Evolutionary conservation across 2,113 vertebrate genomes (phyloP).

Genomic region (Boulengeromyrus knoepffleri): DNA sequence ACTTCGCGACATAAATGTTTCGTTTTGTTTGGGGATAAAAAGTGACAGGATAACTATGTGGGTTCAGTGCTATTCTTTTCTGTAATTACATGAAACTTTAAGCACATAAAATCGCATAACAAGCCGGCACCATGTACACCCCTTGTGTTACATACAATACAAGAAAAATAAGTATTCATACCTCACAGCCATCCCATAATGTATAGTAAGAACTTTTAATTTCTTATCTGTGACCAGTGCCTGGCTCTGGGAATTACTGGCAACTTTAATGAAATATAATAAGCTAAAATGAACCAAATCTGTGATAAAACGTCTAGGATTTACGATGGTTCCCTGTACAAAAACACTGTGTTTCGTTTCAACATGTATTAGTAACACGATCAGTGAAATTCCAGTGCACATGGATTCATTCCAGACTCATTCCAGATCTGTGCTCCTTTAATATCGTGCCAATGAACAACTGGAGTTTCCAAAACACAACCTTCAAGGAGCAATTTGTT

Average conservation of each 20-base stretch:
- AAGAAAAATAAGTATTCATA: neutral
- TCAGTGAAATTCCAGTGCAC: neutral
- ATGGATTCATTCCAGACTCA: neutral
- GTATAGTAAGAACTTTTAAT: neutral
- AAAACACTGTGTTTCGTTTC: neutral
- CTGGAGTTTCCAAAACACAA: conserved; percentile 3
- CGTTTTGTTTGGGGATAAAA: neutral
- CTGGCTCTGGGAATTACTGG: neutral
- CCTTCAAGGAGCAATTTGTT: conserved; percentile 5
- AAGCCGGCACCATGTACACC: neutral
- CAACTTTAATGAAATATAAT: neutral
- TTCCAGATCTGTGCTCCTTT: neutral
- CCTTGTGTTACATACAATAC: neutral
- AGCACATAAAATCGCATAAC: neutral
- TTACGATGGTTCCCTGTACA: neutral
- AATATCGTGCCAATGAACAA: neutral
- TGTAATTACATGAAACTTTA: neutral
- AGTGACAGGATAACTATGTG: neutral
- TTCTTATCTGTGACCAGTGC: neutral
- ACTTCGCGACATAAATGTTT: neutral
- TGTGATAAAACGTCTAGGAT: neutral
- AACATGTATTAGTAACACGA: neutral
- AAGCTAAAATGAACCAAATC: neutral
- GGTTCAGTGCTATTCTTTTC: neutral
- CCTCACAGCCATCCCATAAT: neutral